Percentiles rank a stretch among this genome's conserved stretches.
phyloP scores from a whole-genome alignment of 2,888 invertebrate genomes.

The Opisthograptis luteolata region DNA sequence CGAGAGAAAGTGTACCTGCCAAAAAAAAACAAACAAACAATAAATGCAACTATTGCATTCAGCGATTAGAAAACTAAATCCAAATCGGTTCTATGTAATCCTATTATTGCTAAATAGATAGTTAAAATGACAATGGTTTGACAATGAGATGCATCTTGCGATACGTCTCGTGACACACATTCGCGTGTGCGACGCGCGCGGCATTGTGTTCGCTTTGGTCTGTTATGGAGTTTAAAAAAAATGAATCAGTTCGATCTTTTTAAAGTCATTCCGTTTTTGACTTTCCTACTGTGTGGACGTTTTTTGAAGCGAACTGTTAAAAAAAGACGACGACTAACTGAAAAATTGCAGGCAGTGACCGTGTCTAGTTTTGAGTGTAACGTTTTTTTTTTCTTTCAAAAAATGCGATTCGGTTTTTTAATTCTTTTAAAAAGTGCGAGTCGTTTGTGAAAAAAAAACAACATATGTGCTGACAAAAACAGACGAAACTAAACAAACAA shows the following conservation, averaged over 20 bases:
- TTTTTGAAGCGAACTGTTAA: constrained; percentile 1
- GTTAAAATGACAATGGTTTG: constrained; percentile 33
- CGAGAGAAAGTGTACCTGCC: constrained; percentile 18
- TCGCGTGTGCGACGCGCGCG: constrained; percentile 53
- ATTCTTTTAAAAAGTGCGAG: too few species aligned
- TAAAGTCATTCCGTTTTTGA: constrained; percentile 68
- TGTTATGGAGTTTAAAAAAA: constrained; percentile 60
- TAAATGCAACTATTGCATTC: constrained; percentile 29
- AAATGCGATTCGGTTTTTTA: too few species aligned
- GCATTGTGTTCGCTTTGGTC: constrained; percentile 56
- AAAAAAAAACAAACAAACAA: constrained; percentile 5
- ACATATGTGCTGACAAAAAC: too few species aligned
- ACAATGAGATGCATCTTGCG: constrained; percentile 65
- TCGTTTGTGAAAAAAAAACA: too few species aligned
- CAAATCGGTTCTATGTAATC: constrained; percentile 20
- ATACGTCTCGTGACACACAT: constrained; percentile 73
- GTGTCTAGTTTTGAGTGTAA: too few species aligned
- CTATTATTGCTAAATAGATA: constrained; percentile 26
- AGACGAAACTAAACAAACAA: too few species aligned
- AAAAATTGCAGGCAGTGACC: too few species aligned
- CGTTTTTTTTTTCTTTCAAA: not conserved
- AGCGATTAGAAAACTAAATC: constrained; percentile 13
- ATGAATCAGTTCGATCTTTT: constrained; percentile 57
- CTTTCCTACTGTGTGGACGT: constrained; percentile 57
- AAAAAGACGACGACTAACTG: not conserved